Evolutionary conservation across 2,888 invertebrate species (phyloP).

Genomic region (Cephus spinipes): DNA sequence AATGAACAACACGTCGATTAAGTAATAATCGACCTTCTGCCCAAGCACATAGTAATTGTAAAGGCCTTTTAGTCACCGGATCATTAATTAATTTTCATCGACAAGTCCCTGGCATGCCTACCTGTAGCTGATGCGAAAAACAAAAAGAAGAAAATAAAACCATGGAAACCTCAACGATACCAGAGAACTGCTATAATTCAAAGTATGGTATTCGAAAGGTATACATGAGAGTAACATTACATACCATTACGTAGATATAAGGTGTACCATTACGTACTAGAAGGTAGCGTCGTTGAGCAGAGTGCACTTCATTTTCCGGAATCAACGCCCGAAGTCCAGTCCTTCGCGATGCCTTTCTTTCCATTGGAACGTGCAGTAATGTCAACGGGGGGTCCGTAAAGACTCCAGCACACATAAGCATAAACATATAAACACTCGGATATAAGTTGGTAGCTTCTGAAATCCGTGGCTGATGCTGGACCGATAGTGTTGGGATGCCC

Average conservation of each 20-base stretch:
- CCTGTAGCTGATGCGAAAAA: background rate
- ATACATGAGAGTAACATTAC: background rate
- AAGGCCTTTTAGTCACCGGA: background rate
- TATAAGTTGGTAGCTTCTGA: constrained; percentile 63
- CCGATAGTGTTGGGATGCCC: constrained; percentile 62
- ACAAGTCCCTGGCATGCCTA: background rate
- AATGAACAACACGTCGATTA: background rate
- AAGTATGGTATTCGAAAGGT: background rate
- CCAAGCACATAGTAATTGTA: background rate
- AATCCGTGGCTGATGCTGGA: constrained; percentile 61
- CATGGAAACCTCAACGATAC: background rate
- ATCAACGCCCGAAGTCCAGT: constrained; percentile 21
- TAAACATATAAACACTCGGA: constrained; percentile 55
- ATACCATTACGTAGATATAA: background rate
- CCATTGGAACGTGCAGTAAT: constrained; percentile 24
- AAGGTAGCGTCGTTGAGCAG: background rate
- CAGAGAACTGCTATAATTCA: background rate
- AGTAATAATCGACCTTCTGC: background rate
- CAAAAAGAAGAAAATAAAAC: background rate
- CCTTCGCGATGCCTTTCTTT: constrained; percentile 18
- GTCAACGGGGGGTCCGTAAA: constrained; percentile 59
- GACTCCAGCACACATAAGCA: constrained; percentile 54
- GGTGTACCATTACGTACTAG: background rate
- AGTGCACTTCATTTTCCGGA: constrained; percentile 19
- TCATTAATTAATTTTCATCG: background rate